A percentile compares a stretch with the other conserved stretches of the same genome.
These are phyloP conservation scores for Barypeithes pellucidus DNA, from an alignment of 2,888 invertebrate genomes.

Conservation along the genomic window DNA sequence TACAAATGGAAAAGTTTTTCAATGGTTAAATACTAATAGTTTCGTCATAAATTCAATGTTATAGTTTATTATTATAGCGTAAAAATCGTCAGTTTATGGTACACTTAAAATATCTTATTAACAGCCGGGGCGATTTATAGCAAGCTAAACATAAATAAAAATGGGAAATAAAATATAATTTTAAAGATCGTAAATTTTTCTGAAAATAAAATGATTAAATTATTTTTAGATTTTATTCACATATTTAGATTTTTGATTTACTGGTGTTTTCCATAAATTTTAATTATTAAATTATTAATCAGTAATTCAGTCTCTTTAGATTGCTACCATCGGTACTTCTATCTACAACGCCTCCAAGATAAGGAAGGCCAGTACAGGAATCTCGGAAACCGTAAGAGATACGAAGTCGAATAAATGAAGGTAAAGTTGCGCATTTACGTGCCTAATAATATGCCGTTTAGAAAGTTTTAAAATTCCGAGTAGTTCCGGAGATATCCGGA, in stretches of 20 bases:
- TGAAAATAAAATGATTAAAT: not conserved
- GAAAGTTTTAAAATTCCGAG: no score
- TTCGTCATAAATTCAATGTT: not conserved
- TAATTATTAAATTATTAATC: no score
- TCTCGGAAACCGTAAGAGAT: no score
- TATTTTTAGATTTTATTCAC: not conserved
- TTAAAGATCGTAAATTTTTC: constrained; percentile 6
- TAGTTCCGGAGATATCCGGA: no score
- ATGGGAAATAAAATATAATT: constrained; percentile 1
- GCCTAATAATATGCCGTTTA: no score
- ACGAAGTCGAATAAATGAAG: no score
- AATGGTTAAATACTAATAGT: constrained; percentile 4
- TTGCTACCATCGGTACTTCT: no score
- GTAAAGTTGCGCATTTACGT: no score
- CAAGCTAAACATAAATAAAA: constrained; percentile 17
- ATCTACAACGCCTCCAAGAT: no score
- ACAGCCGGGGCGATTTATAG: constrained; percentile 11
- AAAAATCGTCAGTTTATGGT: constrained; percentile 11
- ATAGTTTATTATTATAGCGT: constrained; percentile 14
- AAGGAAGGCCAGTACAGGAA: no score
- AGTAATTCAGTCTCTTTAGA: no score
- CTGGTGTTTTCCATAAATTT: no score
- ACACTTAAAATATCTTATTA: constrained; percentile 14
- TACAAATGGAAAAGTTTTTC: constrained; percentile 8
- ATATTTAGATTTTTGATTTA: not conserved